Evolutionary conservation across 2,797 vertebrate species (phyloP), one percentile per base, ranked within the genome.

Genomic region (Oophaga sylvatica): DNA sequence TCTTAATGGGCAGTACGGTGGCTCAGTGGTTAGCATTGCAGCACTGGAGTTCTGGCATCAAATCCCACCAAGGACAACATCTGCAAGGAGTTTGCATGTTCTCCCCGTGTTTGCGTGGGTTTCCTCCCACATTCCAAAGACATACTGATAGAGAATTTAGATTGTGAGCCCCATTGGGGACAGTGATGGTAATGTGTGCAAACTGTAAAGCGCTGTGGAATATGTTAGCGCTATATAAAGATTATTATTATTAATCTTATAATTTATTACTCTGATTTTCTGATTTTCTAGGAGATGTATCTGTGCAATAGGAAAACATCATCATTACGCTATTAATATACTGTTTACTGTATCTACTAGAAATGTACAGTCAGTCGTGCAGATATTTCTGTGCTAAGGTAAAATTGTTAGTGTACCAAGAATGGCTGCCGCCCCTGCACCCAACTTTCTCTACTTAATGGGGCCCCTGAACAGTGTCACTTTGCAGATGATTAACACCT

Each of bases 401-500:
- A 85, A 57, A 85, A 85, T 56, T 76, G 62, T 41, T 78, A 63
- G 76, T 77, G 45, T 56, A 56, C 45, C 45, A 56, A 65, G 56
- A 68, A 68, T 77, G 48, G 48, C 62, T 76, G 60, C 31, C 76
- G 73, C 29, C 79, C 48, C 45, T 85, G 29, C 73, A 82, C 88
- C 84, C 80, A 89, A 89, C 62, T 86, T 89, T 89, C 29, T 89
- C 12, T 71, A 78, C 22, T 78, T 86, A 86, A 71, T 62, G 31
- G 78, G 88, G 59, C 22, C 70, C 87, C 65, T 67, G 91, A 95
- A 92, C 93, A 92, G 92, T 93, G 95, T 95, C 95, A 95, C 93
- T 95, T 94, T 96, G 96, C 95, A 95, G 95, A 97, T 97, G 97
- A 98, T 99, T 99, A 99, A 99, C 96, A 98, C 96, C 97, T 94